Base-by-base conservation (phyloP, 2,113 vertebrate species). In the Ascaphus truei region DNA sequence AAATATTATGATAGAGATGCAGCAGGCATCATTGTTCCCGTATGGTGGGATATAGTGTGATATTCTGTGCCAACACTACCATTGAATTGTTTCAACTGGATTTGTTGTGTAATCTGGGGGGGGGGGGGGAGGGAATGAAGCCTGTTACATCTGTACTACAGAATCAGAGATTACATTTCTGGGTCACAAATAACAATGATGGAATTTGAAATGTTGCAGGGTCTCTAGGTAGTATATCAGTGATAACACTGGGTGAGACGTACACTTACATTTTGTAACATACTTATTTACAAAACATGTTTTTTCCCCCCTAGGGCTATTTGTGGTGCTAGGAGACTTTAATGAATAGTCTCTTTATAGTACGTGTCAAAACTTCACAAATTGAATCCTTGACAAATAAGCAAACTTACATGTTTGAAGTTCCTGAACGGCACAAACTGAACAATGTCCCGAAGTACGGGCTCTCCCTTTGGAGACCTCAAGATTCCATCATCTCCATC, bases 361-460 rank as follows among this genome's bases (percentile, higher is more conserved):
- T n/a, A n/a, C n/a, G n/a, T 37, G 62, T 53, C 23, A 53, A 31
- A 53, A 29, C 5, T 18, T 20, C 7, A 4, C 18, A 10, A 45
- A 29, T 18, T 3, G 31, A 12, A 4, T 34, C 25, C 18, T 33
- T 31, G 5, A 34, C n/a, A 45, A 18, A 5, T 9, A 45, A 6
- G 41, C n/a, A 58, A 62, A 86, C 96, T 72, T 91, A 98, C 96
- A 0, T 99, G 95, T 84, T 98, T 98, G 88, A 99, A 98, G 91
- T 96, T 97, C 76, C 93, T 86, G 85, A 99, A 99, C 2, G 96
- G 96, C 74, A 99, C 96, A 22, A 99, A 99, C 87, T 99, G 96
- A 64, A 98, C 96, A 1, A 98, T 99, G 83, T 99, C 96, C 31
- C 96, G 86, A 34, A 97, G 89, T 67, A 95, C 95, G 0, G 96